Percentiles rank a stretch among this genome's conserved stretches.
These are phyloP conservation scores for Rhynchonycteris naso DNA, from an alignment of 2,797 vertebrate species.

Conservation along the genomic window DNA sequence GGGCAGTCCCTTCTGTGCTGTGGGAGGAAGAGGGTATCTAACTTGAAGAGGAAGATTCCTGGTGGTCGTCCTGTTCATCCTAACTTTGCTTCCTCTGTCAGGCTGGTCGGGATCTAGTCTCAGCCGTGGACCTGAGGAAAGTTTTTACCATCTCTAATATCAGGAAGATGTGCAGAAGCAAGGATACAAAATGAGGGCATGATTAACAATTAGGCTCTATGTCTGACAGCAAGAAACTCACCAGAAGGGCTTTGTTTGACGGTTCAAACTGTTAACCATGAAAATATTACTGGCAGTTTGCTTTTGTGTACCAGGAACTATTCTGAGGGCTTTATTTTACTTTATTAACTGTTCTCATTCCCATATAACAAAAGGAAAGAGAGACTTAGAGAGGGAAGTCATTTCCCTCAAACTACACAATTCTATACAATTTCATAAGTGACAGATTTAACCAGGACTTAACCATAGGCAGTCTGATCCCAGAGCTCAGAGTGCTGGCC, in stretches of 20 bases:
- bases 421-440: not conserved
- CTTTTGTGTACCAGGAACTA: not conserved
- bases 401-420: not conserved
- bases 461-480: not conserved
- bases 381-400: not conserved
- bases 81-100: not conserved
- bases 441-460: not conserved
- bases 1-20: not conserved
- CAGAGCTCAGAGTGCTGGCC: not conserved
- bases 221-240: not conserved
- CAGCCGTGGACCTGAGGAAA: not conserved
- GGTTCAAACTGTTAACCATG: not conserved
- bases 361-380: not conserved
- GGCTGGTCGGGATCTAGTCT: not conserved
- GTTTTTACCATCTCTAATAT: not conserved
- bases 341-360: not conserved
- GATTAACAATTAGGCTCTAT: not conserved
- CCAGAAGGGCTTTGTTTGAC: not conserved
- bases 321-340: not conserved
- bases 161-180: not conserved
- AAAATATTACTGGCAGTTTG: not conserved
- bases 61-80: not conserved
- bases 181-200: not conserved
- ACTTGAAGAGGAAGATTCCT: not conserved
- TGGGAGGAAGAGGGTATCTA: not conserved